phyloP scores from a whole-genome alignment of 2,888 invertebrate species.

The Harpalus rubripes region DNA sequence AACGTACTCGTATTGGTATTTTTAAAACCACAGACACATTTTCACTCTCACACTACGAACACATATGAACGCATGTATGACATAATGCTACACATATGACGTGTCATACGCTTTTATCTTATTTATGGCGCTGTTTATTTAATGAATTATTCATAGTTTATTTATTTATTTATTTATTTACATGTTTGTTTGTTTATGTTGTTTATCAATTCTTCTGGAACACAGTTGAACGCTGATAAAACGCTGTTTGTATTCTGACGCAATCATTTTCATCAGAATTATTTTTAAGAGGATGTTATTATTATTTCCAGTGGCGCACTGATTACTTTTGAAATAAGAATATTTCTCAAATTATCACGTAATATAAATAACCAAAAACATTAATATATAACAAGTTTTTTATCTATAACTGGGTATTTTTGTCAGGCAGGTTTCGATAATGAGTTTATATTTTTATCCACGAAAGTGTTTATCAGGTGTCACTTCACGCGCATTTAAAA shows the following conservation, averaged over 20 bases:
- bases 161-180: conserved; percentile 55
- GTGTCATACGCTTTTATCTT: conserved; percentile 54
- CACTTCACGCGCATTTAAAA: too few species aligned
- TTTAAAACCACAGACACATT: conserved; percentile 27
- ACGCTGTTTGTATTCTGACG: conserved; percentile 42
- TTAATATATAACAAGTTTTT: not conserved
- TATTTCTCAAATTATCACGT: not conserved
- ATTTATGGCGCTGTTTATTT: conserved; percentile 57
- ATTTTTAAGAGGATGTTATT: conserved; percentile 37
- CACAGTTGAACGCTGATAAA: conserved; percentile 43
- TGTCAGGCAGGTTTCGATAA: not conserved
- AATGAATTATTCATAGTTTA: conserved; percentile 59
- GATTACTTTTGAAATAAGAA: not conserved
- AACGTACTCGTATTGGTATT: conserved; percentile 7
- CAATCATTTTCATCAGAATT: conserved; percentile 48
- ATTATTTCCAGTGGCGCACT: conserved; percentile 32
- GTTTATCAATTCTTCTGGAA: conserved; percentile 42
- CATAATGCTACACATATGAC: conserved; percentile 56
- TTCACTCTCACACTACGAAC: conserved; percentile 27
- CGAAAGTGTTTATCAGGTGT: too few species aligned
- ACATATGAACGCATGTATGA: conserved; percentile 53
- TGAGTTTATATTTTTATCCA: too few species aligned
- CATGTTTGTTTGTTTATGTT: conserved; percentile 53
- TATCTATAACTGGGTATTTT: not conserved
- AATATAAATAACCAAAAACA: not conserved